Percentiles rank a stretch among this genome's conserved stretches.
phyloP scores from a whole-genome alignment of 2,888 invertebrate species.

The Cabera pusaria region DNA sequence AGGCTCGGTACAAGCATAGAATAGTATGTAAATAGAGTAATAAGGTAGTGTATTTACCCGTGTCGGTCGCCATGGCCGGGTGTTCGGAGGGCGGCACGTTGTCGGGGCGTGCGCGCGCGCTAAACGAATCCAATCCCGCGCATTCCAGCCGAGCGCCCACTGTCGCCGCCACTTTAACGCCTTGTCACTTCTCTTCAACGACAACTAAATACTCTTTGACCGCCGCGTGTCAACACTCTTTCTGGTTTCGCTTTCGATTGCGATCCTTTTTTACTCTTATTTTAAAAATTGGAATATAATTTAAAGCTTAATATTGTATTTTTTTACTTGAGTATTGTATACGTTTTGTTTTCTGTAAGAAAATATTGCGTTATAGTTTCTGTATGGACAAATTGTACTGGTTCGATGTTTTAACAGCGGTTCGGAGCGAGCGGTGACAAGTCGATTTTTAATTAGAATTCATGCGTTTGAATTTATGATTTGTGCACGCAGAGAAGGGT shows the following conservation, averaged over 20 bases:
- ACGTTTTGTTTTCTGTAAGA: conserved; percentile 52
- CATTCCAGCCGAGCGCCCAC: conserved; percentile 74
- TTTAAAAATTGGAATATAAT: conserved; percentile 30
- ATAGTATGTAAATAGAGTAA: too few relatives aligned
- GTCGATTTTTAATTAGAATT: conserved; percentile 33
- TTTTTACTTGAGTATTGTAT: conserved; percentile 40
- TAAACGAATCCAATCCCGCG: conserved; percentile 76
- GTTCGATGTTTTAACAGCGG: too few relatives aligned
- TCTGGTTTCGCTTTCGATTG: not conserved
- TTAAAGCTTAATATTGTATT: conserved; percentile 49
- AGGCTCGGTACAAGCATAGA: too few relatives aligned
- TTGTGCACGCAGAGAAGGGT: conserved; percentile 41
- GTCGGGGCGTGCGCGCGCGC: conserved; percentile 76
- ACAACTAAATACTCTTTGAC: conserved; percentile 33
- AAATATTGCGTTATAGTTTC: conserved; percentile 26
- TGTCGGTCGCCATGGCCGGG: conserved; percentile 80
- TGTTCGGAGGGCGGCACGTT: conserved; percentile 79
- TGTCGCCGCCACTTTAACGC: conserved; percentile 72
- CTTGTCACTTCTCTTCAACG: conserved; percentile 48
- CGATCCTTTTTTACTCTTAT: conserved; percentile 15
- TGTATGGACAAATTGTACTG: conserved; percentile 8
- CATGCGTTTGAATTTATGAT: conserved; percentile 33
- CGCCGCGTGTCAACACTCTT: conserved; percentile 28
- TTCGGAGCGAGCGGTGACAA: conserved; percentile 44
- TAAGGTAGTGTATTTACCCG: conserved; percentile 64